Conservation (phyloP, 2,113 vertebrate species). For the Solea senegalensis region DNA sequence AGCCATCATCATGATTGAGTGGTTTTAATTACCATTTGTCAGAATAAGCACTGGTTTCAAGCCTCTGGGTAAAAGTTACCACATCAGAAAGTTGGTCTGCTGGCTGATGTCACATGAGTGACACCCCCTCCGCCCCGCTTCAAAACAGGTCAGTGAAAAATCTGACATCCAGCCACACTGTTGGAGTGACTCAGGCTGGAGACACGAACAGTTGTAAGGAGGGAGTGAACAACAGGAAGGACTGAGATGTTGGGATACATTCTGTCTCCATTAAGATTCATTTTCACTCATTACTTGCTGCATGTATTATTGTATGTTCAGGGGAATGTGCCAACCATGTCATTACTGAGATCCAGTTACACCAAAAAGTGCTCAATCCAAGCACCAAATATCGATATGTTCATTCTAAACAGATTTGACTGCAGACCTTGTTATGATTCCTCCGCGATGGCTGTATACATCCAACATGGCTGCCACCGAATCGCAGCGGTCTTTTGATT, state of each 20-base stretch:
- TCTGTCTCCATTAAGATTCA: neutral
- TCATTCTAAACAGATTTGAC: too few relatives aligned
- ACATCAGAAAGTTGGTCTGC: conserved; percentile 54
- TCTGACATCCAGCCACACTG: conserved; percentile 7
- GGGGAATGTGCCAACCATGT: too few relatives aligned
- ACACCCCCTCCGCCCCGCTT: neutral
- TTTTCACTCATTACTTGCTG: too few relatives aligned
- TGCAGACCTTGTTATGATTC: too few relatives aligned
- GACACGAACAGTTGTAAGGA: conserved; percentile 1
- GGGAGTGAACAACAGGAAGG: neutral
- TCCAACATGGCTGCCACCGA: too few relatives aligned
- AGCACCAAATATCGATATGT: too few relatives aligned
- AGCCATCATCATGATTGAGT: neutral
- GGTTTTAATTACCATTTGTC: conserved; percentile 16
- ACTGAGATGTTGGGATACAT: neutral
- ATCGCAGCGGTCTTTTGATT: too few relatives aligned
- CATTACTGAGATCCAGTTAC: too few relatives aligned
- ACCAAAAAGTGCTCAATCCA: too few relatives aligned
- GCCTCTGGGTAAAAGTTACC: conserved; percentile 34
- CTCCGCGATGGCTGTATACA: too few relatives aligned
- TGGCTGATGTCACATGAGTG: conserved; percentile 28
- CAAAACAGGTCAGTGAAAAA: conserved; percentile 10
- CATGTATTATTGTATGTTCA: too few relatives aligned
- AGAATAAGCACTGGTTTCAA: conserved; percentile 31
- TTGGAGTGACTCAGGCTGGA: neutral